A percentile compares a stretch with the other conserved stretches of the same genome.
Conservation (phyloP, 2,797 vertebrate genomes). For the Serranus cabrilla region DNA sequence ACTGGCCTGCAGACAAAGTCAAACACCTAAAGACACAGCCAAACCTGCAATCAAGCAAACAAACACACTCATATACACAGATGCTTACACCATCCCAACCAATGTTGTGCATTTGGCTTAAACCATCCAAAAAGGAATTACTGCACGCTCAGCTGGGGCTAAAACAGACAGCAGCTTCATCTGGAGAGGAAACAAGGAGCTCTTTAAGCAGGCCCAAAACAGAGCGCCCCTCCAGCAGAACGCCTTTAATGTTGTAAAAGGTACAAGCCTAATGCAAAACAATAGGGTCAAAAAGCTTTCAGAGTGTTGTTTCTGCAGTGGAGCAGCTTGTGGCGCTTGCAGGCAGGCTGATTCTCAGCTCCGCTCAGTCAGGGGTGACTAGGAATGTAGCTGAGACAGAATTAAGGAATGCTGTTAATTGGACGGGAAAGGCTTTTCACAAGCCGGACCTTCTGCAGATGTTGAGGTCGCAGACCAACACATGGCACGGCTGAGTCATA, state of each 20-base stretch:
- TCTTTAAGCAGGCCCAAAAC: conserved; percentile 52
- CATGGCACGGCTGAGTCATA: conserved; percentile 58
- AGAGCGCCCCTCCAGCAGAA: conserved; percentile 65
- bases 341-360: conserved; percentile 28
- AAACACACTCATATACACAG: conserved; percentile 41
- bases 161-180: conserved; percentile 47
- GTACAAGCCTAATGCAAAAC: conserved; percentile 65
- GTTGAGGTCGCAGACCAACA: conserved; percentile 53
- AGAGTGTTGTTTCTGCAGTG: conserved; percentile 63
- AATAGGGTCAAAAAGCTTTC: conserved; percentile 59
- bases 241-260: conserved; percentile 69
- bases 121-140: conserved; percentile 74
- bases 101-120: conserved; percentile 53
- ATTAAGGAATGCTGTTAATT: conserved; percentile 79
- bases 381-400: conserved; percentile 79
- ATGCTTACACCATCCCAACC: conserved; percentile 46
- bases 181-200: conserved; percentile 66
- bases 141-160: conserved; percentile 49
- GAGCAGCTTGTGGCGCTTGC: conserved; percentile 46
- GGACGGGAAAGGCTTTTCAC: conserved; percentile 55
- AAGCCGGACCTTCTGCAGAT: conserved; percentile 71
- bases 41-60: conserved; percentile 73
- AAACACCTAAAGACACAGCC: conserved; percentile 75
- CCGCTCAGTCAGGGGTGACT: conserved; percentile 78
- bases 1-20: conserved; percentile 65